A percentile compares a stretch with the other conserved stretches of the same genome.
phyloP scores from a whole-genome alignment of 2,888 invertebrate genomes.

The Eumerus sabulonum region DNA sequence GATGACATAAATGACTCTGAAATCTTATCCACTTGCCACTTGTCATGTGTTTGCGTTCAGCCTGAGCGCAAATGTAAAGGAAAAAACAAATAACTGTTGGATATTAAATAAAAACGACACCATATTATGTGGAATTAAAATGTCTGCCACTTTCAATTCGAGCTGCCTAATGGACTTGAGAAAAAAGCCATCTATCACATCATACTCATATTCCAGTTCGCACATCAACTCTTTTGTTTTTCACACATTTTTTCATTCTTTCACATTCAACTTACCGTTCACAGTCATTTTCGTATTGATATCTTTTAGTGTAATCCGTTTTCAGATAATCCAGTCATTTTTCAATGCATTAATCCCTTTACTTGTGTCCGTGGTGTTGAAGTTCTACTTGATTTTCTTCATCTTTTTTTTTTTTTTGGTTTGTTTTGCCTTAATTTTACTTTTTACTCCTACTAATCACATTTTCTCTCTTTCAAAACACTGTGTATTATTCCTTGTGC shows the following conservation, averaged over 20 bases:
- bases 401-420: conserved; percentile 19
- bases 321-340: conserved; percentile 59
- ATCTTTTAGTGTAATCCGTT: conserved; percentile 53
- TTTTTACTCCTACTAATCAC: conserved; percentile 19
- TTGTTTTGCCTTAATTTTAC: no score
- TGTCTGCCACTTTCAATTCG: background rate
- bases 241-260: background rate
- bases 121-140: background rate
- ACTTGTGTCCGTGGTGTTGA: conserved; percentile 15
- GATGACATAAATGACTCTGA: conserved; percentile 5
- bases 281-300: conserved; percentile 19
- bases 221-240: conserved; percentile 49
- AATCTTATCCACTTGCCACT: conserved; percentile 13
- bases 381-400: conserved; percentile 34
- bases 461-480: background rate
- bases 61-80: conserved; percentile 10
- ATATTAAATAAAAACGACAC: background rate
- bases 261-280: conserved; percentile 45
- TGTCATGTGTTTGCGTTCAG: conserved; percentile 24
- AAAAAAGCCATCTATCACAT: no score
- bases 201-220: conserved; percentile 27
- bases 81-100: conserved; percentile 13
- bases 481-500: conserved; percentile 18
- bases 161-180: background rate
- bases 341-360: conserved; percentile 38